phyloP scores from a whole-genome alignment of 2,113 vertebrate genomes.

The Loxodonta africana region DNA sequence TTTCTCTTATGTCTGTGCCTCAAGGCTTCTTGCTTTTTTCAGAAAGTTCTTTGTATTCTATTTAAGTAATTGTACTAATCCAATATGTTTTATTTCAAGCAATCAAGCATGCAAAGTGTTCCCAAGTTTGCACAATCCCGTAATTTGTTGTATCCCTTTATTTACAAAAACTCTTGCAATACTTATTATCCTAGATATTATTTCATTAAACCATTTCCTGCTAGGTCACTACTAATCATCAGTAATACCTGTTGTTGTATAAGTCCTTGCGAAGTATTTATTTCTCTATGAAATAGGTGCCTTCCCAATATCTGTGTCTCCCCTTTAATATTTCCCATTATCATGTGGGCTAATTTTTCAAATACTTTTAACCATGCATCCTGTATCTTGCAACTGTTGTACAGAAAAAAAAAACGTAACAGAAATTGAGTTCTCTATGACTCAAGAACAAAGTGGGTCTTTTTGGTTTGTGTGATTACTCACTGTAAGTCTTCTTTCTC shows the following conservation, averaged over 20 bases:
- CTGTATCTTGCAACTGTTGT: not conserved
- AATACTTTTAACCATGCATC: not conserved
- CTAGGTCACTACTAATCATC: not conserved
- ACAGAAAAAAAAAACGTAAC: constrained; percentile 32
- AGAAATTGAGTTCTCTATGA: not conserved
- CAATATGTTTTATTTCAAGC: constrained; percentile 5
- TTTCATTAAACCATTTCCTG: constrained; percentile 17
- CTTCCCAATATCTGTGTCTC: not conserved
- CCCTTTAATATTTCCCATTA: not conserved
- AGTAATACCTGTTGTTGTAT: not conserved
- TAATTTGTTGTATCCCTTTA: constrained; percentile 1
- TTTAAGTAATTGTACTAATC: not conserved
- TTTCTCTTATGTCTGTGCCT: not conserved
- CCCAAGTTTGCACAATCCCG: not conserved
- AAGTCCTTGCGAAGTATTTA: not conserved
- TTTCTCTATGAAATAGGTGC: constrained; percentile 34
- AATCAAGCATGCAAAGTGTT: not conserved
- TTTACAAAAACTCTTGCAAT: not conserved
- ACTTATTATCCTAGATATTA: not conserved
- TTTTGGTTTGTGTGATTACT: not conserved
- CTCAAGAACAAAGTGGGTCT: not conserved
- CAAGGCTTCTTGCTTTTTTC: not conserved
- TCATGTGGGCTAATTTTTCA: not conserved
- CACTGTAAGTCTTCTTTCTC: not conserved
- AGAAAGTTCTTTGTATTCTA: not conserved